These are phyloP conservation scores for Protaetia brevitarsis DNA, from an alignment of 1,140 invertebrate species.

Conservation along the genomic window DNA sequence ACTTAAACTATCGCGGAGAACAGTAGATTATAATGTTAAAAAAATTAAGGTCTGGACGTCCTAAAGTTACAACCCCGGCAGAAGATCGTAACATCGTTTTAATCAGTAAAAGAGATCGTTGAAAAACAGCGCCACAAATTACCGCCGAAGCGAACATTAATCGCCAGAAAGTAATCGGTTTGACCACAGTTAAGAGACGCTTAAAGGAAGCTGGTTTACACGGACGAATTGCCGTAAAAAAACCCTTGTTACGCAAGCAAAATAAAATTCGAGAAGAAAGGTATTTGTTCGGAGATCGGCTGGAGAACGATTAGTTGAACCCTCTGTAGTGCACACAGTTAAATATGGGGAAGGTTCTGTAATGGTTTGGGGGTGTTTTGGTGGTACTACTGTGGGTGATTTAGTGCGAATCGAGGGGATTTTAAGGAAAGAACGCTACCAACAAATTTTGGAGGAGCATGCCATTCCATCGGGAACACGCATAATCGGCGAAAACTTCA, in stretches of 20 bases:
- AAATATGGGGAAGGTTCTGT: slow-evolving; percentile 40
- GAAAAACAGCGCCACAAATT: background rate
- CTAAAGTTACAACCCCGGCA: slow-evolving; percentile 11
- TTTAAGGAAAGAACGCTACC: slow-evolving; percentile 30
- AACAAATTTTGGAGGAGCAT: slow-evolving; percentile 22
- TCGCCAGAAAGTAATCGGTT: background rate
- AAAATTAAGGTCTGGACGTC: background rate
- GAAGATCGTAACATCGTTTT: background rate
- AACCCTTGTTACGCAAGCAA: background rate
- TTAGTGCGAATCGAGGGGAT: slow-evolving; percentile 34
- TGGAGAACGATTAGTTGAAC: slow-evolving; percentile 29
- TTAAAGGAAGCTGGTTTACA: no score
- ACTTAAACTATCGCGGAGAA: slow-evolving; percentile 6
- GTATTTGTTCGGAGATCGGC: slow-evolving; percentile 31
- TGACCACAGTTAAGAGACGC: background rate
- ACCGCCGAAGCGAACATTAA: background rate
- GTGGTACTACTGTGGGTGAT: slow-evolving; percentile 5
- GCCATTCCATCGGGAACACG: slow-evolving; percentile 19
- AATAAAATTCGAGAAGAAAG: slow-evolving; percentile 16
- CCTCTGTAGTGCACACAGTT: slow-evolving; percentile 36
- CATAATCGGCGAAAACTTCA: slow-evolving; percentile 22
- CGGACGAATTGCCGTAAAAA: background rate
- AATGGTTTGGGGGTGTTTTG: slow-evolving; percentile 46
- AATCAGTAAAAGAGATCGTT: background rate
- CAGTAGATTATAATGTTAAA: slow-evolving; percentile 8